These are phyloP conservation scores for Spatulosminthurus flaviceps DNA, from an alignment of 2,888 invertebrate genomes.

Conservation along the genomic window DNA sequence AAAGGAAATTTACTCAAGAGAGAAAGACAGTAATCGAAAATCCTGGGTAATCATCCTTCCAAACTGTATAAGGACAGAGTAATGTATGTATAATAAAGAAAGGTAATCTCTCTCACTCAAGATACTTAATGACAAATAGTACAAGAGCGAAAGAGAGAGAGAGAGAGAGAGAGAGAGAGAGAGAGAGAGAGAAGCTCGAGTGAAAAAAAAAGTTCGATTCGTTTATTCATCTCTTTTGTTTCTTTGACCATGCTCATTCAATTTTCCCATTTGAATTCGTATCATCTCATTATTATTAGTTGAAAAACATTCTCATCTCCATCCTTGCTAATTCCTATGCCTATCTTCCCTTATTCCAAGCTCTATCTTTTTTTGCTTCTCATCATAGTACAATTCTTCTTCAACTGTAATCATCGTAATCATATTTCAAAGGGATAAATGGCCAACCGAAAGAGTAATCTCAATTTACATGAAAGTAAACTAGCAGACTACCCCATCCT, in stretches of 20 bases:
- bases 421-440: constrained; percentile 51
- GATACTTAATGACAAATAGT: constrained; percentile 3
- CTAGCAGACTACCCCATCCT: constrained; percentile 31
- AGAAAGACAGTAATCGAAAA: constrained; percentile 1
- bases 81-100: not conserved
- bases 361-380: constrained; percentile 6
- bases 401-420: constrained; percentile 49
- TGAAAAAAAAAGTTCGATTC: constrained; percentile 1
- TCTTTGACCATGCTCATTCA: constrained; percentile 44
- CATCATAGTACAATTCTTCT: constrained; percentile 44
- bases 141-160: too few species aligned
- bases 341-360: not conserved
- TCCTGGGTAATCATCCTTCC: constrained; percentile 1
- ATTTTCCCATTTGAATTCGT: constrained; percentile 47
- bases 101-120: not conserved
- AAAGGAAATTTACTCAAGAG: too few species aligned
- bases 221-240: constrained; percentile 33
- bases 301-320: constrained; percentile 36
- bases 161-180: too few species aligned
- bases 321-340: constrained; percentile 42
- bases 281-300: constrained; percentile 44
- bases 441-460: constrained; percentile 41
- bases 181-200: too few species aligned
- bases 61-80: not conserved
- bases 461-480: constrained; percentile 44